Evolutionary conservation across 2,888 invertebrate genomes (phyloP).

Genomic region (Nomada goodeniana): DNA sequence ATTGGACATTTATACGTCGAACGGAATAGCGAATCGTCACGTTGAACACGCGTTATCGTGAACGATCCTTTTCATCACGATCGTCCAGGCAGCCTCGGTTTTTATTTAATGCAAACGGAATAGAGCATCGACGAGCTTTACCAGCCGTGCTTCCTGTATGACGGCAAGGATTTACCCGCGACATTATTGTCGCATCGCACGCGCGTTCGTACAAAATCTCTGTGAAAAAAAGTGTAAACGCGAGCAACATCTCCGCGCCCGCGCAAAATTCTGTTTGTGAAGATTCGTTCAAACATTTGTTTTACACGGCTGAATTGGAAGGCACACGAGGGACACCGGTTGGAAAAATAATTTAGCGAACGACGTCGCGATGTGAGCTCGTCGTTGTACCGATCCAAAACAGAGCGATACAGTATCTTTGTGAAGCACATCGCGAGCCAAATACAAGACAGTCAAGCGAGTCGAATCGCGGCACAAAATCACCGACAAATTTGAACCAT

Average conservation of each 20-base stretch:
- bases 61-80: conserved; percentile 25
- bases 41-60: conserved; percentile 2
- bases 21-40: conserved; percentile 32
- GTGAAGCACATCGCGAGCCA: no score
- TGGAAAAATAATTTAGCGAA: conserved; percentile 24
- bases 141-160: conserved; percentile 82
- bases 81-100: conserved; percentile 8
- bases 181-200: conserved; percentile 53
- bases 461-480: no score
- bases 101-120: conserved; percentile 79
- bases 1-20: conserved; percentile 2
- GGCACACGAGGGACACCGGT: conserved; percentile 19
- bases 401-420: not conserved
- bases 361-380: not conserved
- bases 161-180: conserved; percentile 79
- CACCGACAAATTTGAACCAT: not conserved
- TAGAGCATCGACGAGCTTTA: conserved; percentile 74
- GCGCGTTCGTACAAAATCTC: conserved; percentile 29
- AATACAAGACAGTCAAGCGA: no score
- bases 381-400: not conserved
- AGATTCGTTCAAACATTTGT: conserved; percentile 56
- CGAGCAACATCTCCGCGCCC: conserved; percentile 6
- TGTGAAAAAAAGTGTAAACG: conserved; percentile 42
- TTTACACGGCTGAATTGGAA: conserved; percentile 33
- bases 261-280: conserved; percentile 44